Percentiles rank a stretch among this genome's conserved stretches.
phyloP scores from a whole-genome alignment of 2,888 invertebrate species.

The Cordilura impudica region DNA sequence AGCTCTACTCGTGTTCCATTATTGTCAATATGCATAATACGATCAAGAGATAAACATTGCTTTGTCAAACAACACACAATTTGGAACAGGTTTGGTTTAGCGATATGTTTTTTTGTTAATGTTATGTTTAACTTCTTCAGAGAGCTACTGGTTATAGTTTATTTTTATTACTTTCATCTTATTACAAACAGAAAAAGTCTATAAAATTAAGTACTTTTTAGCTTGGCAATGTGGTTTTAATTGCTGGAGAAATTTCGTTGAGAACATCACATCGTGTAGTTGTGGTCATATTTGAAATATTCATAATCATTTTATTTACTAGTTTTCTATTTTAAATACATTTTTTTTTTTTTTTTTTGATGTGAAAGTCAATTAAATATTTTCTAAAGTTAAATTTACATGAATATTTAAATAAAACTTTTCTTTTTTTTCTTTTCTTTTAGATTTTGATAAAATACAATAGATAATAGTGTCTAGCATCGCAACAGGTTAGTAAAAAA shows the following conservation, averaged over 20 bases:
- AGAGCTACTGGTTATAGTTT: not conserved
- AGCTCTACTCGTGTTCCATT: not conserved
- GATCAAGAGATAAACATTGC: conserved; percentile 14
- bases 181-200: conserved; percentile 1
- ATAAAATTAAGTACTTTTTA: conserved; percentile 10
- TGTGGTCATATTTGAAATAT: not conserved
- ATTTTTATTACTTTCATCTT: conserved; percentile 14
- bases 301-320: not conserved
- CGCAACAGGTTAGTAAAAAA: conserved; percentile 43
- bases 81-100: conserved; percentile 24
- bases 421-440: conserved; percentile 24
- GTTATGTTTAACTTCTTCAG: conserved; percentile 12
- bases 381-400: conserved; percentile 3
- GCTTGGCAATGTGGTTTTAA: conserved; percentile 21
- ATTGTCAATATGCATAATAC: conserved; percentile 28
- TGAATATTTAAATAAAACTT: conserved; percentile 20
- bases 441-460: conserved; percentile 34
- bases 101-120: conserved; percentile 8
- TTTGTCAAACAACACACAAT: conserved; percentile 1
- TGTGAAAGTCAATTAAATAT: conserved; percentile 50
- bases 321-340: conserved; percentile 3
- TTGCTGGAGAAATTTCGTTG: conserved; percentile 50
- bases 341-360: not conserved
- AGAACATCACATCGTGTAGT: conserved; percentile 37
- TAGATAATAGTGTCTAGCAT: conserved; percentile 26